Base-by-base conservation (phyloP, 2,888 invertebrate genomes). In the Pandemis heparana region DNA sequence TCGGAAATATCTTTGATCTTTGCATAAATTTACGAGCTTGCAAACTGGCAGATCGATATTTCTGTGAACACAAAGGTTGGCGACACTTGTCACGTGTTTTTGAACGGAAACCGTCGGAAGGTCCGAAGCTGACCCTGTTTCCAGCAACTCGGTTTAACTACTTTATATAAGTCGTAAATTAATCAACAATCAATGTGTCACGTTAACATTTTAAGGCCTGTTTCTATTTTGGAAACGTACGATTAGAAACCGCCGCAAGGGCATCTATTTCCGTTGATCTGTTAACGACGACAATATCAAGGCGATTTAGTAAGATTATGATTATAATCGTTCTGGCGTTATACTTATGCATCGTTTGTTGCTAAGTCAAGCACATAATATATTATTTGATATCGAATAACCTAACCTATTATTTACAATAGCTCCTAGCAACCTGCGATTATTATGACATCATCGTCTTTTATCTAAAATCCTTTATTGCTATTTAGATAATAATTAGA, bases 151-250 rank as follows among this genome's bases (percentile, higher is more conserved):
- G 38, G 41, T 16, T 39, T 66, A 60, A 53, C 53, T 12, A 51
- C 41, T 38, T 56, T 43, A 72, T 16, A n/a, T 7, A 5, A 46
- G 56, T 68, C 72, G 56, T 72, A 72, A 68, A 72, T 63, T 39
- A 72, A 56, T 72, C 62, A 18, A 46, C 12, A 6, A 16, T 12
- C 23, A 48, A 59, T 65, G 56, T 56, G 32, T 72, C 43, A 53
- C 16, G 10, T 7, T 41, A 61, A 62, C 23, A 62, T 56, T 56
- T 56, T 56, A 23, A 18, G 43, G 43, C 18, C 43, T 0, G 23
- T 12, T 70, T 51, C 53, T 61, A 51, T 62, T 62, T 62, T 62
- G 18, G 51, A 62, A 41, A 8, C 8, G 9, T 62, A 62, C 62
- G 41, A 48, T 23, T 62, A 12, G 23, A 53, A 62, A 46, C 60